These are phyloP conservation scores for Sisyra nigra DNA, from an alignment of 2,888 invertebrate species.

Conservation along the genomic window DNA sequence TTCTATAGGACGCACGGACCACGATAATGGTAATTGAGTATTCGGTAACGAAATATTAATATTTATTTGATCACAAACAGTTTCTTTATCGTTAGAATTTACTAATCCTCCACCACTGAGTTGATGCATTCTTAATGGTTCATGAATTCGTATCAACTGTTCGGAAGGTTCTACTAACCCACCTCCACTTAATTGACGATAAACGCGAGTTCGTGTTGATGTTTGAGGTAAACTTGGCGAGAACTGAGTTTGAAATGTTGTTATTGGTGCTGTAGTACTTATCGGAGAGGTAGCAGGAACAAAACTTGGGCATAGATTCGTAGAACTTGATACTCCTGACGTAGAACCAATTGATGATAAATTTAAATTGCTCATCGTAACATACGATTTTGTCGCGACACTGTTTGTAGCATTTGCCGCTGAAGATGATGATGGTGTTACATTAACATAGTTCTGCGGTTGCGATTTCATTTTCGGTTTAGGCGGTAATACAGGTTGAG, in stretches of 20 bases:
- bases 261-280: neutral
- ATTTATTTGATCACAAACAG: too few species aligned
- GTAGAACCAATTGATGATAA: neutral
- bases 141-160: neutral
- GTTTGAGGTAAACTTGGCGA: neutral
- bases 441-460: too few species aligned
- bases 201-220: neutral
- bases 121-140: conserved; percentile 13
- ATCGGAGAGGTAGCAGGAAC: neutral
- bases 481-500: neutral
- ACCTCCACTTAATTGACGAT: conserved; percentile 4
- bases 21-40: too few species aligned
- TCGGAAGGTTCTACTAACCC: conserved; percentile 1
- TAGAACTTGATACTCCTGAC: neutral
- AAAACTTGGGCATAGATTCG: neutral
- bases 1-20: too few species aligned
- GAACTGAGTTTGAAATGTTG: neutral
- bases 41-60: too few species aligned
- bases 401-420: neutral
- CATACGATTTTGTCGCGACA: conserved; percentile 1
- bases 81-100: neutral
- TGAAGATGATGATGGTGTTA: neutral
- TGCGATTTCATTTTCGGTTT: neutral
- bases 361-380: conserved; percentile 3
- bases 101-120: conserved; percentile 25